phyloP scores from a whole-genome alignment of 2,113 vertebrate genomes.

The Urocynchramus pylzowi region DNA sequence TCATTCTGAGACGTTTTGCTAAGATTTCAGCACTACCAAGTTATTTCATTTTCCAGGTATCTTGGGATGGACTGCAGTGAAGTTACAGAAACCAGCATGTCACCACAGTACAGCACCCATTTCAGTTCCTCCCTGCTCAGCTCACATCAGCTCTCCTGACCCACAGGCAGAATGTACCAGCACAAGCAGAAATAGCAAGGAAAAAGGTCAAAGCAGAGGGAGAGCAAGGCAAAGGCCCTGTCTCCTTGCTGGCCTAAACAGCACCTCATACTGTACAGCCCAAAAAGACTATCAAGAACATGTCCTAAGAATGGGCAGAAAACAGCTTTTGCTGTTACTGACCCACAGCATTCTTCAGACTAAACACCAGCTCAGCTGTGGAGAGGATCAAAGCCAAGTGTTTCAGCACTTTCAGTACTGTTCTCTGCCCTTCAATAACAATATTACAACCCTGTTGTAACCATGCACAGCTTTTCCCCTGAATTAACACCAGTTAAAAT shows the following conservation, averaged over 20 bases:
- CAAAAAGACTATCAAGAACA: not conserved
- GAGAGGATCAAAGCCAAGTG: not conserved
- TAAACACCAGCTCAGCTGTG: not conserved
- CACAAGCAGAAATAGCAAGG: not conserved
- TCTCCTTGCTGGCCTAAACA: not conserved
- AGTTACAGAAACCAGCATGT: not conserved
- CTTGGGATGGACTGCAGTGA: not conserved
- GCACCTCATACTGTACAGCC: not conserved
- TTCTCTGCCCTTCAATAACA: not conserved
- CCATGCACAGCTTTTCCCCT: not conserved
- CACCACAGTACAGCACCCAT: accelerated
- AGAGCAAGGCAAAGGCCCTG: not conserved
- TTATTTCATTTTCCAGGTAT: not conserved
- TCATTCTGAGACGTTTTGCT: not conserved
- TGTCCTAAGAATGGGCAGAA: not conserved
- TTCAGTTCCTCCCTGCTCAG: not conserved
- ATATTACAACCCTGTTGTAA: not conserved
- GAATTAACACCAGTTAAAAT: not conserved
- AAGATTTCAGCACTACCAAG: not conserved
- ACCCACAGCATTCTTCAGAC: not conserved
- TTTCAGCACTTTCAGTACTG: not conserved
- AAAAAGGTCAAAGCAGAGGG: not conserved
- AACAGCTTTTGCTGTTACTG: not conserved
- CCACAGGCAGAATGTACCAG: not conserved
- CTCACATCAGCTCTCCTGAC: not conserved